Evolutionary conservation across 2,888 invertebrate species (phyloP).

Genomic region (Xestia sexstrigata): DNA sequence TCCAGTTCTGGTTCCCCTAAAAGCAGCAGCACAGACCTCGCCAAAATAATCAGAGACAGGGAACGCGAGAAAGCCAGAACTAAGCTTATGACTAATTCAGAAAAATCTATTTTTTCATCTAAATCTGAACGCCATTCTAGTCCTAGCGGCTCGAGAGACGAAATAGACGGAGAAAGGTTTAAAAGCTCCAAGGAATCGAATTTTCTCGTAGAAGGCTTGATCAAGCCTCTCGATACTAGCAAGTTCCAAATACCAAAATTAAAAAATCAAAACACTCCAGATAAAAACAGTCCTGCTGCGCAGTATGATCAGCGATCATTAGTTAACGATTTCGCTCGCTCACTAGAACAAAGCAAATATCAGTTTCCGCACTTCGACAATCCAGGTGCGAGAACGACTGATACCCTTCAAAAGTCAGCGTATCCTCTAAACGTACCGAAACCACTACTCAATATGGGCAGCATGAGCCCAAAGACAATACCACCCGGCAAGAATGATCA

Average conservation of each 20-base stretch:
- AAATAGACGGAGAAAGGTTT: slow-evolving; percentile 92
- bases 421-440: slow-evolving; percentile 88
- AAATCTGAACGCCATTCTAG: slow-evolving; percentile 92
- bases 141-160: slow-evolving; percentile 92
- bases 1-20: slow-evolving; percentile 92
- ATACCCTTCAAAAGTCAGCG: slow-evolving; percentile 84
- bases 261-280: slow-evolving; percentile 87
- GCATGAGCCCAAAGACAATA: slow-evolving; percentile 85
- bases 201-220: slow-evolving; percentile 93
- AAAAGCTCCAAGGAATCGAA: slow-evolving; percentile 92
- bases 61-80: slow-evolving; percentile 91
- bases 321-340: slow-evolving; percentile 86
- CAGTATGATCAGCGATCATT: slow-evolving; percentile 86
- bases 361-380: slow-evolving; percentile 86
- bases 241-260: slow-evolving; percentile 97
- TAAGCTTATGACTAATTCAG: slow-evolving; percentile 90
- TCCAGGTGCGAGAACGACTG: slow-evolving; percentile 78
- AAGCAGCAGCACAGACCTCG: slow-evolving; percentile 90
- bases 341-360: slow-evolving; percentile 86
- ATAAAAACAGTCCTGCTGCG: slow-evolving; percentile 84
- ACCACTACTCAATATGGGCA: slow-evolving; percentile 85
- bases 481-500: slow-evolving; percentile 78
- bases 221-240: slow-evolving; percentile 94
- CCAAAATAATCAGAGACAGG: slow-evolving; percentile 90
- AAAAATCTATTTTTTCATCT: slow-evolving; percentile 92